Evolutionary conservation across 2,797 vertebrate species (phyloP), one percentile per base, ranked within the genome.

Genomic region (Acrossocheilus fasciatus): DNA sequence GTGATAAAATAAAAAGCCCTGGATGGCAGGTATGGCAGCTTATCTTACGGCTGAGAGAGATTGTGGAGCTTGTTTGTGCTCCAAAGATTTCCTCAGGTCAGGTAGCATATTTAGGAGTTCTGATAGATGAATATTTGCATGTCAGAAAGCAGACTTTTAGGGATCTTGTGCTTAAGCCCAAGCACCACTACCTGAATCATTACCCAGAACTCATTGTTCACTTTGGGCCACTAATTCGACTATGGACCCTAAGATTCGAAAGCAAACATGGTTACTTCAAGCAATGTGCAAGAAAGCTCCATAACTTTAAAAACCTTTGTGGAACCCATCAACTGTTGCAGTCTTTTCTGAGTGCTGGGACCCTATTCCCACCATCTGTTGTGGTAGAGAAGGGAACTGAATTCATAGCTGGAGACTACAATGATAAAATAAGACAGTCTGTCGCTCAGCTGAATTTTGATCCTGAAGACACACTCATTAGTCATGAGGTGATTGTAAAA

Each of bases 71-170:
- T 52, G 45, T 82, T 47, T 85, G 86, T 89, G 59, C 78, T 9
- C 72, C 86, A 86, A 7, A 47, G 9, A 89, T 87, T 86, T 72
- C 85, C 30, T 41, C 87, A 4, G 75, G 70, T 34, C 88, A 89
- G 30, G 52, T 81, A 5, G 74, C 54, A 23, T 89, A 88, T 36
- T 75, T 91, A 41, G 62, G 62, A 82, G 88, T 76, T 26, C 73
- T 90, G 34, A 88, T 73, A 64, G 90, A 90, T 36, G 82, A 91
- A 18, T 78, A 88, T 77, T 82, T 90, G 50, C 7, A 89, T 41
- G 74, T n/a, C 12, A 23, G 82, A 87, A 23, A 26, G 18, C 52
- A 87, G 36, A 5, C 30, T 12, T 89, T 89, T 88, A 52, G 43
- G n/a, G 75, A 83, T 36, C 73, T 86, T 75, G 43, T 74, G 47